A percentile compares a stretch with the other conserved stretches of the same genome.
Evolutionary conservation across 2,113 vertebrate species (phyloP).

Genomic region (Oreochromis niloticus): DNA sequence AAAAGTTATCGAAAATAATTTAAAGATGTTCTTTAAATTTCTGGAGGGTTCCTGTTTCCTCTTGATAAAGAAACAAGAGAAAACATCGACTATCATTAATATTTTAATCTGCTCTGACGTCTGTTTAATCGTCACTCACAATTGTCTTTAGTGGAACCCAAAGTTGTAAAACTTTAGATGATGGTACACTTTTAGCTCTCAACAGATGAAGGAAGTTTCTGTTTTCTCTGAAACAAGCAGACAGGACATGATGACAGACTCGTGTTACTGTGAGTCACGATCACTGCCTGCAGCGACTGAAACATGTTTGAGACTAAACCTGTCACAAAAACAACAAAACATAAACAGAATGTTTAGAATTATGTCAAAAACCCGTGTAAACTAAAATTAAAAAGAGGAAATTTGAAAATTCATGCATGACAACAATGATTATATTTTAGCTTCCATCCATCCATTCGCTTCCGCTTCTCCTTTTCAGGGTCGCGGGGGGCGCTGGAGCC

Average conservation of each 20-base stretch:
- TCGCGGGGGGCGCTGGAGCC: no score
- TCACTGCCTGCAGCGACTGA: neutral
- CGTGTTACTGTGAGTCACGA: no score
- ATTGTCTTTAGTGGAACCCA: no score
- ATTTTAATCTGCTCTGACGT: neutral
- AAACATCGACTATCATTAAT: neutral
- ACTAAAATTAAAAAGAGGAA: neutral
- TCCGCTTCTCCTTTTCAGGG: no score
- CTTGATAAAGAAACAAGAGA: neutral
- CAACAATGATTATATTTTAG: no score
- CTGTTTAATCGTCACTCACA: no score
- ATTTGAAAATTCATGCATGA: no score
- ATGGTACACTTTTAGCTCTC: neutral
- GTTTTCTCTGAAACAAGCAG: neutral
- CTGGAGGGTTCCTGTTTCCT: accelerated
- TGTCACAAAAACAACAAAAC: neutral
- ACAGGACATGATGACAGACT: neutral
- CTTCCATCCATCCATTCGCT: no score
- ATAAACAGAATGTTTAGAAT: neutral
- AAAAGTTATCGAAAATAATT: neutral
- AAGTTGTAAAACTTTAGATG: neutral
- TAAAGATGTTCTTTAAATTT: neutral
- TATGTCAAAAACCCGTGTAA: neutral
- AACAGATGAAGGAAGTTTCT: neutral
- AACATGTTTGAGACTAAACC: neutral